These are phyloP conservation scores for Acleris emargana DNA, from an alignment of 2,888 invertebrate genomes.

Conservation along the genomic window DNA sequence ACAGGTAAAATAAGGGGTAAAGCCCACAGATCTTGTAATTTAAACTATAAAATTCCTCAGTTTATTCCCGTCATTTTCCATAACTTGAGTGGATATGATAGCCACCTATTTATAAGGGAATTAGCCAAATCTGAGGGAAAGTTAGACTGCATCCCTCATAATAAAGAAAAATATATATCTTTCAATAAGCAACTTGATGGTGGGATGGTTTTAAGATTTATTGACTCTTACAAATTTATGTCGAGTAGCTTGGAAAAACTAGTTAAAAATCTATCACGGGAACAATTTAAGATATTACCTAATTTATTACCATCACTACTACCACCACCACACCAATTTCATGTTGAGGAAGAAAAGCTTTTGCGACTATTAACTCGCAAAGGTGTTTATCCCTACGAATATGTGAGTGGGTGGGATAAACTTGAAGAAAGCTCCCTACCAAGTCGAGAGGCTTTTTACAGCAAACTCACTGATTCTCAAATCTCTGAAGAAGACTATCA, in stretches of 20 bases:
- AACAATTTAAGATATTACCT: conserved; percentile 14
- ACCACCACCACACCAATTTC: neutral
- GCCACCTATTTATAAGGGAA: conserved; percentile 47
- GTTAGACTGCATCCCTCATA: conserved; percentile 44
- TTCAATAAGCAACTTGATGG: conserved; percentile 44
- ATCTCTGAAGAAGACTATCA: conserved; percentile 12
- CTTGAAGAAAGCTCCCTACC: conserved; percentile 26
- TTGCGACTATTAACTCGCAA: conserved; percentile 25
- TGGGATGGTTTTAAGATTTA: conserved; percentile 1
- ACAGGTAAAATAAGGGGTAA: conserved; percentile 45
- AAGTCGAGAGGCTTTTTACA: conserved; percentile 13
- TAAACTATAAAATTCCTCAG: conserved; percentile 40
- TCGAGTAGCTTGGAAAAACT: conserved; percentile 4
- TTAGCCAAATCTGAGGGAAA: conserved; percentile 42
- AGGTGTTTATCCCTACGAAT: conserved; percentile 35
- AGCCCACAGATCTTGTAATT: conserved; percentile 43
- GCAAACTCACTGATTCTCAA: conserved; percentile 16
- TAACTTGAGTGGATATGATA: conserved; percentile 39
- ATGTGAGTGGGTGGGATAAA: conserved; percentile 19
- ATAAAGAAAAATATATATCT: conserved; percentile 51
- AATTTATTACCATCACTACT: too few relatives aligned
- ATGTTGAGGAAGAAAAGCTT: neutral
- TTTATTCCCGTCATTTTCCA: conserved; percentile 42
- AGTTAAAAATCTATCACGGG: conserved; percentile 10
- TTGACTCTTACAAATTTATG: conserved; percentile 16